A percentile compares a stretch with the other conserved stretches of the same genome.
Evolutionary conservation across 2,888 invertebrate genomes (phyloP).

Genomic region (Himalopsyche tibetana): DNA sequence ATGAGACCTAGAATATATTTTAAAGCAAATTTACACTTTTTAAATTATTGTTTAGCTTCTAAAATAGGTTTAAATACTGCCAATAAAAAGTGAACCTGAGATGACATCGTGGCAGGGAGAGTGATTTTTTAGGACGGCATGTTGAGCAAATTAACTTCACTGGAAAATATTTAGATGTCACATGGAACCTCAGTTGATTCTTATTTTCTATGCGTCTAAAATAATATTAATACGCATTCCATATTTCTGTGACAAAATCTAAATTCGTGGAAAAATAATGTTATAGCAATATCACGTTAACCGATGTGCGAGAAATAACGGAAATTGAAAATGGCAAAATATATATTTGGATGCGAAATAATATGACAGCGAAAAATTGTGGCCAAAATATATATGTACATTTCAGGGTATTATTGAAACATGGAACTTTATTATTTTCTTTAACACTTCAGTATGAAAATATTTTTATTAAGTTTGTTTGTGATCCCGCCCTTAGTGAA

Average conservation of each 20-base stretch:
- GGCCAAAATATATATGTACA: background rate
- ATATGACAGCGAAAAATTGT: slow-evolving; percentile 12
- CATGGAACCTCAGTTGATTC: too few species aligned
- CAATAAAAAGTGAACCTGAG: too few species aligned
- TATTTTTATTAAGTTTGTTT: slow-evolving; percentile 25
- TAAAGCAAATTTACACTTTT: too few species aligned
- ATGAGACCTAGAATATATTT: too few species aligned
- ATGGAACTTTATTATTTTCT: slow-evolving; percentile 8
- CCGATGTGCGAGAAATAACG: background rate
- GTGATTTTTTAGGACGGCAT: too few species aligned
- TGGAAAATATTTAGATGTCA: too few species aligned
- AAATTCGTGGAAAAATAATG: background rate
- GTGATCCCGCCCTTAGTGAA: background rate
- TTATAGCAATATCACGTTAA: background rate
- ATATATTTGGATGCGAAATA: background rate
- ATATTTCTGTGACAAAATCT: background rate
- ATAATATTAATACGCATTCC: background rate
- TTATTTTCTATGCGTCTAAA: background rate
- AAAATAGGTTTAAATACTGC: too few species aligned
- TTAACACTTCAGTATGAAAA: slow-evolving; percentile 19
- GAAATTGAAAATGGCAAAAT: slow-evolving; percentile 11
- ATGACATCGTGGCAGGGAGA: too few species aligned
- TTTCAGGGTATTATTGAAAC: slow-evolving; percentile 22
- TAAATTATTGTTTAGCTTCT: too few species aligned
- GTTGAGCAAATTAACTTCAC: too few species aligned